phyloP scores from a whole-genome alignment of 2,113 vertebrate species.

The Paramormyrops kingsleyae region DNA sequence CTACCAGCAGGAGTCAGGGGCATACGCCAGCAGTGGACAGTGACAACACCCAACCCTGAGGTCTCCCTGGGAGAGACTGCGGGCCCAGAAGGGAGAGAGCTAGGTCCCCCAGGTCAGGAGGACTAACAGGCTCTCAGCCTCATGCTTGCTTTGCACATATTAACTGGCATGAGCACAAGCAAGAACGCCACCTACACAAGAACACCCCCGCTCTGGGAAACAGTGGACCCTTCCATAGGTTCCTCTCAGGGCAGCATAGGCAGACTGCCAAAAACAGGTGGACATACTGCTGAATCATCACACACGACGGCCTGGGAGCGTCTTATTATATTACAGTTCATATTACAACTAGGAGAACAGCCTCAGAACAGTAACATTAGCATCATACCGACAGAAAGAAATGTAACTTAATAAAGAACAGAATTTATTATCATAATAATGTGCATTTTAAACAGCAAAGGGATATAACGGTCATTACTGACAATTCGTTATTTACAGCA shows the following conservation, averaged over 20 bases:
- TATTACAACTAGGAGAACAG: not conserved
- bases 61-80: not conserved
- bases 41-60: not conserved
- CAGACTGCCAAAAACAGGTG: not conserved
- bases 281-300: not conserved
- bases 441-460: not conserved
- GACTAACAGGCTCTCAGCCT: not conserved
- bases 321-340: not conserved
- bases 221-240: not conserved
- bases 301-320: not conserved
- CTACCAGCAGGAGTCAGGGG: not conserved
- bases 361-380: not conserved
- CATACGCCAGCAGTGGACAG: not conserved
- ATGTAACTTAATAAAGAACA: not conserved
- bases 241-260: not conserved
- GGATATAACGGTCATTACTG: not conserved
- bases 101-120: not conserved
- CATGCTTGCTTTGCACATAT: not conserved
- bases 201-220: not conserved
- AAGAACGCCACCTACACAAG: not conserved
- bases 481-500: not conserved
- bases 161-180: not conserved
- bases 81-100: not conserved
- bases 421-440: not conserved
- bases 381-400: not conserved